Conservation (phyloP, 2,888 invertebrate species). For the Lasiommata megera region DNA sequence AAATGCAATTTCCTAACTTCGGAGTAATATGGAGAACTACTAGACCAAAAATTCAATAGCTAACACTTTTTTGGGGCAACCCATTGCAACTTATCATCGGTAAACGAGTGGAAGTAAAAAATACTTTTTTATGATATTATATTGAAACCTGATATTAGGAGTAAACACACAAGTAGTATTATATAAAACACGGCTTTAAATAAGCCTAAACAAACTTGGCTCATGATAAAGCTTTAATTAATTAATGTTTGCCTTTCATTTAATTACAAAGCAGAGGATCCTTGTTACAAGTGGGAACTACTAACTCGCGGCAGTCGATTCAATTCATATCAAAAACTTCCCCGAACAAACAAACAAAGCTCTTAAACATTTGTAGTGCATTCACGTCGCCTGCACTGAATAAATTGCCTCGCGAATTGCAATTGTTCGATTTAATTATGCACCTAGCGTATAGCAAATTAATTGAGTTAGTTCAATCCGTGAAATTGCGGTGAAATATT, state of each 20-base stretch:
- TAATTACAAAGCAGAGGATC: neutral
- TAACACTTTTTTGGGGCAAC: no score
- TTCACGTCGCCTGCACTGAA: constrained; percentile 20
- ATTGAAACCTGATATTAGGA: no score
- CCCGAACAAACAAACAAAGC: constrained; percentile 21
- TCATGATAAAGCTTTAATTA: neutral
- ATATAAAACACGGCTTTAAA: neutral
- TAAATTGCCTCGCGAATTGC: constrained; percentile 26
- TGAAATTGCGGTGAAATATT: constrained; percentile 16
- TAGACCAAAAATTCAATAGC: no score
- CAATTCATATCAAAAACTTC: constrained; percentile 18
- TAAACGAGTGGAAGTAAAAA: no score
- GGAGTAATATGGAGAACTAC: no score
- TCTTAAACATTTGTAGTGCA: constrained; percentile 24
- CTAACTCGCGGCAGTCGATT: constrained; percentile 12
- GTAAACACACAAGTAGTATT: neutral
- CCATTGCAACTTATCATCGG: no score
- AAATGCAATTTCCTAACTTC: no score
- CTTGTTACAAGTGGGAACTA: constrained; percentile 11
- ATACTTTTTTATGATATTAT: no score
- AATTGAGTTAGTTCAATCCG: constrained; percentile 24
- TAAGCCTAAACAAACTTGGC: neutral
- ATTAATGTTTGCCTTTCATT: neutral
- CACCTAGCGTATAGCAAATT: constrained; percentile 29
- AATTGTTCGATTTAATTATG: constrained; percentile 30